Evolutionary conservation across 2,113 vertebrate genomes (phyloP).

Genomic region (Ptilonorhynchus violaceus): DNA sequence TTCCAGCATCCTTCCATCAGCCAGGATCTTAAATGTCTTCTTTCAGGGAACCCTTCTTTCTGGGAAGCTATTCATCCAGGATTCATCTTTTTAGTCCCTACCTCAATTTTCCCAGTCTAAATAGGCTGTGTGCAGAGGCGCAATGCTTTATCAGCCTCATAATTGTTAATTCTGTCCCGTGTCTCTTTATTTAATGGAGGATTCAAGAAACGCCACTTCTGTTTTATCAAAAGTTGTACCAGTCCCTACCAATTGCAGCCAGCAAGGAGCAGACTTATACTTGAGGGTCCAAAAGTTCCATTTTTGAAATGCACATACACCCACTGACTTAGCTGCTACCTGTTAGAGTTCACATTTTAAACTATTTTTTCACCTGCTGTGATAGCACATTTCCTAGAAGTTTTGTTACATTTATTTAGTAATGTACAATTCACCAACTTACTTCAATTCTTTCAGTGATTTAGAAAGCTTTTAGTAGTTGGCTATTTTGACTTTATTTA

Average conservation of each 20-base stretch:
- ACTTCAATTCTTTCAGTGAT: not conserved
- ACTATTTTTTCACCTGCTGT: not conserved
- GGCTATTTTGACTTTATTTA: not conserved
- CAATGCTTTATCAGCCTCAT: not conserved
- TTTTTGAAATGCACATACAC: not conserved
- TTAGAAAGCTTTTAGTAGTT: not conserved
- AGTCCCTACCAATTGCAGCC: not conserved
- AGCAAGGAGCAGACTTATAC: not conserved
- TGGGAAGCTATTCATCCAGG: not conserved
- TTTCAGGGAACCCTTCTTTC: not conserved
- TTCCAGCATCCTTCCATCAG: not conserved
- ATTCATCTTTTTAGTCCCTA: not conserved
- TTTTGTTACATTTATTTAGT: not conserved
- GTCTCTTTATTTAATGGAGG: not conserved
- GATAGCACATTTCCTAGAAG: not conserved
- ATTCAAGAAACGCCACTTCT: not conserved
- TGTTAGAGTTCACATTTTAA: not conserved
- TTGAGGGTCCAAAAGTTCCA: not conserved
- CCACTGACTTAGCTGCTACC: not conserved
- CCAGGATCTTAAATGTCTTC: not conserved
- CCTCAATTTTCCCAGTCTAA: not conserved
- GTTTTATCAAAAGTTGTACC: not conserved
- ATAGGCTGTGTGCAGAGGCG: too few species aligned
- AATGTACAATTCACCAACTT: not conserved
- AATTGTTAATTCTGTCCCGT: not conserved